Evolutionary conservation across 2,888 invertebrate species (phyloP).

Genomic region (Cephus rjabovi): DNA sequence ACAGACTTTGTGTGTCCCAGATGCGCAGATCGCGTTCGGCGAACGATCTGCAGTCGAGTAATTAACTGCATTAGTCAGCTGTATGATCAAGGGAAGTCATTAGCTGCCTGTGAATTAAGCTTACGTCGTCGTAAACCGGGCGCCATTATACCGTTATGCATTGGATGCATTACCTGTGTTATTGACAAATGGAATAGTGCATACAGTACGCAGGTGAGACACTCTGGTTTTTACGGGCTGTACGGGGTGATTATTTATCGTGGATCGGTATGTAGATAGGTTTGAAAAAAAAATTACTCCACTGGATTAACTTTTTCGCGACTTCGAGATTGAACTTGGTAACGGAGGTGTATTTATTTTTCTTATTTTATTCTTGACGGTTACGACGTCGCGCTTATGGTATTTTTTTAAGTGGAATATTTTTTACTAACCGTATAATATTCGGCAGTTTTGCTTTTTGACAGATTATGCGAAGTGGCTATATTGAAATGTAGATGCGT

Average conservation of each 20-base stretch:
- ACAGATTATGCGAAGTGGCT: background rate
- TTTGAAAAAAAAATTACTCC: background rate
- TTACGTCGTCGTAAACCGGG: background rate
- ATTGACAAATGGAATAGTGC: background rate
- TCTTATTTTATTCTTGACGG: no score
- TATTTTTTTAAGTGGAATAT: background rate
- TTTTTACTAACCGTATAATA: background rate
- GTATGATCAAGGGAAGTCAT: slow-evolving; percentile 6
- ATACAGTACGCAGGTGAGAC: background rate
- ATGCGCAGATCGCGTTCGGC: background rate
- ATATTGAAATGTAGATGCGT: background rate
- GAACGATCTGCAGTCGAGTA: background rate
- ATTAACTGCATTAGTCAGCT: background rate
- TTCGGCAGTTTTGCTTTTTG: background rate
- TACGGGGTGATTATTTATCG: background rate
- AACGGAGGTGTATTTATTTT: no score
- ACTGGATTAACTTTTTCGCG: no score
- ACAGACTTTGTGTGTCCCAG: background rate
- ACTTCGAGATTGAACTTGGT: no score
- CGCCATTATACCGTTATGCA: background rate
- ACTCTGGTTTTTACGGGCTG: background rate
- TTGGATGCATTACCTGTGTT: background rate
- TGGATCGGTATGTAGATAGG: background rate
- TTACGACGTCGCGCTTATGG: background rate
- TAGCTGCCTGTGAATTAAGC: slow-evolving; percentile 2